Evolutionary conservation across 2,888 invertebrate species (phyloP).

Genomic region (Metopia argyrocephala): DNA sequence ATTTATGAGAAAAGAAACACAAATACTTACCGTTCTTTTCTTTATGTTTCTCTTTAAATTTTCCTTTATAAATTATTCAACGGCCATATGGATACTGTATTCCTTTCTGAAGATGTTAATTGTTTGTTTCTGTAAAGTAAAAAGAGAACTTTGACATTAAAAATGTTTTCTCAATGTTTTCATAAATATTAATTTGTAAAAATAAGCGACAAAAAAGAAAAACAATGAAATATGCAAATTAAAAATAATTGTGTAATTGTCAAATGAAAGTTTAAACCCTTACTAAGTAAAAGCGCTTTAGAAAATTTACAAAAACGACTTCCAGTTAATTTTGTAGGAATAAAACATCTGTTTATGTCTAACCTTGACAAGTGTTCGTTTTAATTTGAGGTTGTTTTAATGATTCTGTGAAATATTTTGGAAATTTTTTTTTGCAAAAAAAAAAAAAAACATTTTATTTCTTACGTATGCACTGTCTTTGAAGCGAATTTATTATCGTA

Average conservation of each 20-base stretch:
- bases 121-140: constrained; percentile 11
- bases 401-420: too few species aligned
- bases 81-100: not conserved
- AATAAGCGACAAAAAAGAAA: not conserved
- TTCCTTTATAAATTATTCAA: constrained; percentile 20
- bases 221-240: not conserved
- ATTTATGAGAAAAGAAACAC: not conserved
- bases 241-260: not conserved
- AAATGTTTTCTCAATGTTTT: not conserved
- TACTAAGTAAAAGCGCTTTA: too few species aligned
- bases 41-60: too few species aligned
- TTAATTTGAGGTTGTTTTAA: too few species aligned
- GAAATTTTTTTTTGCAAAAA: too few species aligned
- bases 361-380: too few species aligned
- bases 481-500: too few species aligned
- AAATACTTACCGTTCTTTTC: constrained; percentile 22
- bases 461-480: too few species aligned
- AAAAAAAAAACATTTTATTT: too few species aligned
- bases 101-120: not conserved
- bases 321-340: too few species aligned
- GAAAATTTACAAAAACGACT: too few species aligned
- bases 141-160: not conserved
- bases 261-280: not conserved
- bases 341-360: too few species aligned
- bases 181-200: not conserved